A percentile compares a stretch with the other conserved stretches of the same genome.
Conservation (phyloP, 1,140 invertebrate species). For the Phymorhynchus buccinoides region DNA sequence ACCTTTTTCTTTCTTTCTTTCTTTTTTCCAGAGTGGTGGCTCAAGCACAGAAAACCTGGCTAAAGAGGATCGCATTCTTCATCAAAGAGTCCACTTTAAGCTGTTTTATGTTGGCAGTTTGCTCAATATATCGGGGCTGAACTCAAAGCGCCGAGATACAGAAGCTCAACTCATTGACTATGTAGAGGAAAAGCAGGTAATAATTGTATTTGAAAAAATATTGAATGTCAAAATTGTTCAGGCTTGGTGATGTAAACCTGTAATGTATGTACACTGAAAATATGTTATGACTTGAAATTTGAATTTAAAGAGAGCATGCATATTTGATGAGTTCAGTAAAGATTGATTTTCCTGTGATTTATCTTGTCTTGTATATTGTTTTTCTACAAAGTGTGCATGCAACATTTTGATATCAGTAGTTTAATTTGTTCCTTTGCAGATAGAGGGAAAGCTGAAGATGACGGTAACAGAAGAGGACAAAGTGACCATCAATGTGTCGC, state of each 20-base stretch:
- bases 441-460: slow-evolving; percentile 65
- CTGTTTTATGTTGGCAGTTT: slow-evolving; percentile 60
- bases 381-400: neutral
- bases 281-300: slow-evolving; percentile 5
- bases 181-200: slow-evolving; percentile 64
- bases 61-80: slow-evolving; percentile 54
- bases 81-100: slow-evolving; percentile 51
- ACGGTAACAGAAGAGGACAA: slow-evolving; percentile 61
- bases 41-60: slow-evolving; percentile 52
- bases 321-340: neutral
- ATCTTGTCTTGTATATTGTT: no score
- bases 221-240: neutral
- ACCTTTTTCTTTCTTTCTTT: neutral
- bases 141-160: slow-evolving; percentile 57
- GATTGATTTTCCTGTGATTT: no score
- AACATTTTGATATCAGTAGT: neutral
- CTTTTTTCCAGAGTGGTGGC: slow-evolving; percentile 39
- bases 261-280: neutral
- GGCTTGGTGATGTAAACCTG: neutral
- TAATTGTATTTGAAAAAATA: neutral
- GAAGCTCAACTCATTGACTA: slow-evolving; percentile 63
- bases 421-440: slow-evolving; percentile 48
- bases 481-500: slow-evolving; percentile 62
- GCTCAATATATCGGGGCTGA: slow-evolving; percentile 53
- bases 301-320: neutral